Evolutionary conservation across 2,888 invertebrate genomes (phyloP).

Genomic region (Odontothrips loti): DNA sequence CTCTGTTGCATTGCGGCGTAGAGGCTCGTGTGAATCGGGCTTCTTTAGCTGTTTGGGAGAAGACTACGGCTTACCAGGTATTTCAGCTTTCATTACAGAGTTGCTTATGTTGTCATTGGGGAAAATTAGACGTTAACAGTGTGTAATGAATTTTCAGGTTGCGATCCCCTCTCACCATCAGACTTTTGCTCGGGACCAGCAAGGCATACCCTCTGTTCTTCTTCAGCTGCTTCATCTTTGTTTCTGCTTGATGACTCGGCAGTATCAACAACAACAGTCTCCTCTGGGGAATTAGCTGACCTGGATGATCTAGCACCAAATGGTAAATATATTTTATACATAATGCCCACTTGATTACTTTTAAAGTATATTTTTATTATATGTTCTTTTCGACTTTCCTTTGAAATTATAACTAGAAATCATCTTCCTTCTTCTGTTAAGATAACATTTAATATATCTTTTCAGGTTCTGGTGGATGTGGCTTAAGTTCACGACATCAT

Average conservation of each 20-base stretch:
- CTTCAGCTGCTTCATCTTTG: slow-evolving; percentile 53
- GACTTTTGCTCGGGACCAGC: slow-evolving; percentile 16
- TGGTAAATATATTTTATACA: background rate
- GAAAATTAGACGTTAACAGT: too few relatives aligned
- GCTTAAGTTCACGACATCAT: slow-evolving; percentile 44
- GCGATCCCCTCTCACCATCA: background rate
- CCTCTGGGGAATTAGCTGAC: slow-evolving; percentile 51
- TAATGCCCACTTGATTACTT: background rate
- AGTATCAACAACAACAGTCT: background rate
- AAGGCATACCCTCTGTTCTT: slow-evolving; percentile 45
- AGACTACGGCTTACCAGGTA: slow-evolving; percentile 53
- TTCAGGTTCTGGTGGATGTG: background rate
- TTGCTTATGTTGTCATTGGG: too few relatives aligned
- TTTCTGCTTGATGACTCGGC: slow-evolving; percentile 44
- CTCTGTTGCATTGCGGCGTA: slow-evolving; percentile 53
- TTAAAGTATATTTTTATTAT: background rate
- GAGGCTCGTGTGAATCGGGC: slow-evolving; percentile 84
- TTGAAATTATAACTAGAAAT: background rate
- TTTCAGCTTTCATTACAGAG: too few relatives aligned
- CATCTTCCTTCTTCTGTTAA: background rate
- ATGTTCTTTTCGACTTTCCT: background rate
- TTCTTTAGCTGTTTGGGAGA: slow-evolving; percentile 85
- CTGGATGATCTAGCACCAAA: slow-evolving; percentile 44
- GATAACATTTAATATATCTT: too few relatives aligned
- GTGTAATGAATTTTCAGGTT: background rate